These are phyloP conservation scores for Drosophila niveifrons DNA, from an alignment of 2,888 invertebrate species.

Conservation along the genomic window DNA sequence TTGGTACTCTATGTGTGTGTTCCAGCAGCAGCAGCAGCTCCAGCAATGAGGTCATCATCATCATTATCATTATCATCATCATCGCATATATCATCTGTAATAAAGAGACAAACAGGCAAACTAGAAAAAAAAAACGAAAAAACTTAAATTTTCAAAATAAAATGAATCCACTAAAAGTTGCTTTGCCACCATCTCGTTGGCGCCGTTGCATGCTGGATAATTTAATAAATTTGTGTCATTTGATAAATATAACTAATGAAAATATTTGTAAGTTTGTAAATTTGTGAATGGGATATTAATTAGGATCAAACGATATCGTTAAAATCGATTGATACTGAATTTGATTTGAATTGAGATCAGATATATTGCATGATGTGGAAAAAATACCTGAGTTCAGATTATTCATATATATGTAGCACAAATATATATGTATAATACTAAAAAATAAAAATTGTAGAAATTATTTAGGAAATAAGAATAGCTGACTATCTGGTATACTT, in stretches of 20 bases:
- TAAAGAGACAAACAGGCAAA: conserved; percentile 41
- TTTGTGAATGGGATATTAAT: conserved; percentile 68
- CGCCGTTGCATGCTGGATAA: conserved; percentile 45
- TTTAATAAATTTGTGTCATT: conserved; percentile 63
- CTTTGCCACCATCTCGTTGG: conserved; percentile 37
- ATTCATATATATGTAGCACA: no score
- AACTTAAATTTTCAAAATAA: conserved; percentile 46
- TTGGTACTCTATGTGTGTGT: conserved; percentile 42
- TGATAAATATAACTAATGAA: conserved; percentile 80
- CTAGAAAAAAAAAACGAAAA: conserved; percentile 19
- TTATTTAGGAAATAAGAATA: no score
- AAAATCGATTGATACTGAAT: conserved; percentile 24
- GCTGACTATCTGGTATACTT: no score
- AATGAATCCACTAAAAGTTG: conserved; percentile 49
- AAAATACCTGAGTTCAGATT: no score
- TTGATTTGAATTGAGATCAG: no score
- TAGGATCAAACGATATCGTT: conserved; percentile 50
- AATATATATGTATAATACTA: no score
- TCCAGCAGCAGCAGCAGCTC: conserved; percentile 7
- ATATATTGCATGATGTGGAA: no score
- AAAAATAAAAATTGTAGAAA: no score
- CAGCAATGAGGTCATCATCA: conserved; percentile 73
- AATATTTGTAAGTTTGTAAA: conserved; percentile 61
- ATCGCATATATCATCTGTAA: conserved; percentile 75
- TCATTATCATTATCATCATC: conserved; percentile 35